These are phyloP conservation scores for Drosophila kokeensis DNA, from an alignment of 2,888 invertebrate genomes.

Conservation along the genomic window DNA sequence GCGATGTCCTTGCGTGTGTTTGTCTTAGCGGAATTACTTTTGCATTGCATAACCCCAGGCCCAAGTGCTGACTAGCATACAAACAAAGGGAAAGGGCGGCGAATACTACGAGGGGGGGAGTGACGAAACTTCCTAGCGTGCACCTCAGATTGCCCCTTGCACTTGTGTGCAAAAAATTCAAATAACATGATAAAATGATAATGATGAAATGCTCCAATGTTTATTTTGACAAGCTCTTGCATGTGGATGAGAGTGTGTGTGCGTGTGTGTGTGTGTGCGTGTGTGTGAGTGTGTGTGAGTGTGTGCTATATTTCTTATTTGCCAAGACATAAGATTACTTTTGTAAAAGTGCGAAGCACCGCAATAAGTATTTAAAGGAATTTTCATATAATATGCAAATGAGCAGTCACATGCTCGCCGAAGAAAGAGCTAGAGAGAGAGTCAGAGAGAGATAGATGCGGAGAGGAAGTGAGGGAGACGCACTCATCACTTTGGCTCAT, in stretches of 20 bases:
- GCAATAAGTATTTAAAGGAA: slow-evolving; percentile 78
- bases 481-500: slow-evolving; percentile 46
- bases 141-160: slow-evolving; percentile 45
- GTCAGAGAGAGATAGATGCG: slow-evolving; percentile 1
- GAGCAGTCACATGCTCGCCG: slow-evolving; percentile 30
- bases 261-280: slow-evolving; percentile 1
- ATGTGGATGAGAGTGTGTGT: neutral
- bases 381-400: slow-evolving; percentile 79
- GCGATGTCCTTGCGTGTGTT: slow-evolving; percentile 41
- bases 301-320: slow-evolving; percentile 42
- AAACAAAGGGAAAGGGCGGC: slow-evolving; percentile 28
- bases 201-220: slow-evolving; percentile 73
- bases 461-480: neutral
- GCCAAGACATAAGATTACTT: slow-evolving; percentile 70
- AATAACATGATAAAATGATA: slow-evolving; percentile 75
- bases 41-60: slow-evolving; percentile 47
- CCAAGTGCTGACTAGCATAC: slow-evolving; percentile 46
- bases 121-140: slow-evolving; percentile 11
- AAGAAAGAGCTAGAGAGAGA: slow-evolving; percentile 11
- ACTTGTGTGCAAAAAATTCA: slow-evolving; percentile 67
- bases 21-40: slow-evolving; percentile 58
- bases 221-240: slow-evolving; percentile 56
- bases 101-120: neutral
- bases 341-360: slow-evolving; percentile 66
- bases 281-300: slow-evolving; percentile 1